phyloP scores from a whole-genome alignment of 1,140 invertebrate species.

The Holotrichia oblita region DNA sequence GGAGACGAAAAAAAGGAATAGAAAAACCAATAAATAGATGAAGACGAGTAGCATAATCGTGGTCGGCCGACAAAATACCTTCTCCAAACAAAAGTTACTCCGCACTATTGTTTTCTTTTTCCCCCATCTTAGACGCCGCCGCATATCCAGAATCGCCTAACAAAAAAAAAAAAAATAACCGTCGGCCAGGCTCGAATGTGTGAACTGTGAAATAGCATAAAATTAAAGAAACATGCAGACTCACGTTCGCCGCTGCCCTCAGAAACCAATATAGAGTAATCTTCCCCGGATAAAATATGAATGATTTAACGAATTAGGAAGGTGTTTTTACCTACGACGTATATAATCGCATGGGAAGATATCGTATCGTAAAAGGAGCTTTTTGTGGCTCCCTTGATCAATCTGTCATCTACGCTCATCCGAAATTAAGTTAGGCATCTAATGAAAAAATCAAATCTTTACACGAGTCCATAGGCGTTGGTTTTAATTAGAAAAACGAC shows the following conservation, averaged over 20 bases:
- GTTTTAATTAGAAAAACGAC: slow-evolving; percentile 7
- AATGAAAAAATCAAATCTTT: not conserved
- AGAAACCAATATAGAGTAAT: slow-evolving; percentile 5
- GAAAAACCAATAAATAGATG: not conserved
- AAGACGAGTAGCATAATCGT: not conserved
- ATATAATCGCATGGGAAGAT: not conserved
- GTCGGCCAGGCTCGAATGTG: slow-evolving; percentile 42
- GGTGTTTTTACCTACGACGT: slow-evolving; percentile 34
- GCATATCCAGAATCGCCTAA: not conserved
- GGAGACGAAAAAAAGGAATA: not conserved
- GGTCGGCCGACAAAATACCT: not conserved
- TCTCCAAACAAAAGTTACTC: slow-evolving; percentile 22
- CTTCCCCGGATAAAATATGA: slow-evolving; percentile 28
- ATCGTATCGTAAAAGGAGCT: not conserved
- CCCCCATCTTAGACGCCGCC: not conserved
- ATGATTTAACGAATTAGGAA: slow-evolving; percentile 32
- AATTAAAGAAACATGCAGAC: slow-evolving; percentile 48
- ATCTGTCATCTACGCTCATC: slow-evolving; percentile 11
- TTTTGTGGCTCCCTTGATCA: not conserved
- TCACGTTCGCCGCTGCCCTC: slow-evolving; percentile 7
- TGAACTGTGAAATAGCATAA: slow-evolving; percentile 53
- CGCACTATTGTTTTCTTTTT: not conserved
- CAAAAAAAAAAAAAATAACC: not conserved
- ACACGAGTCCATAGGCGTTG: not conserved
- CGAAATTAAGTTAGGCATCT: not conserved